Percentiles rank a stretch among this genome's conserved stretches.
Evolutionary conservation across 2,113 vertebrate species (phyloP).

Genomic region (Puffinus mauretanicus): DNA sequence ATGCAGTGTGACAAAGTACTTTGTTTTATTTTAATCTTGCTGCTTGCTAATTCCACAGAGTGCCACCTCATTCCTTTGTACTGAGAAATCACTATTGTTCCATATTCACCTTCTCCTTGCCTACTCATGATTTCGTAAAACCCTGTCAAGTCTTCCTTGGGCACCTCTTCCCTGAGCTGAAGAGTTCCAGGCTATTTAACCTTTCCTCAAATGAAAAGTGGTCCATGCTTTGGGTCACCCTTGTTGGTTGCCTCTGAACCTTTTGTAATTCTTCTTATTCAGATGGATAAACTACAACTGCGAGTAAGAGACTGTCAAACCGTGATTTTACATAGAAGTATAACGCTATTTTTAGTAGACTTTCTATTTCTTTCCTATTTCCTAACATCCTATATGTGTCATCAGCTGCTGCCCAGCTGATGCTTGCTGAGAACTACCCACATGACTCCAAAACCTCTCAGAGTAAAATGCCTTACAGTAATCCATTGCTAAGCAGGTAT

Average conservation of each 20-base stretch:
- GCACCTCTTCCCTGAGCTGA: neutral
- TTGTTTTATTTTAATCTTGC: constrained; percentile 6
- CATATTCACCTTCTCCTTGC: constrained; percentile 1
- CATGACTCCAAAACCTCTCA: neutral
- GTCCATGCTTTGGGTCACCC: neutral
- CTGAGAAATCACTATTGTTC: constrained; percentile 4
- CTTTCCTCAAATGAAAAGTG: neutral
- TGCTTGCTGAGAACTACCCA: neutral
- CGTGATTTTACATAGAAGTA: neutral
- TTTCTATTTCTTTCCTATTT: neutral
- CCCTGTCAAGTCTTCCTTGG: neutral
- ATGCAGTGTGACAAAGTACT: neutral
- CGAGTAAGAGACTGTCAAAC: neutral
- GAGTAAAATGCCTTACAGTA: neutral
- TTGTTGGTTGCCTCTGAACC: neutral
- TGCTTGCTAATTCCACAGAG: neutral
- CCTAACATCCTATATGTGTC: neutral
- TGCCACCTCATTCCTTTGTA: constrained; percentile 28
- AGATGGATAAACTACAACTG: neutral
- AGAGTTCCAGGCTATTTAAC: neutral
- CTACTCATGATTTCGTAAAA: neutral
- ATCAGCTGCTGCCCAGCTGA: neutral
- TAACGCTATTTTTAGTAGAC: neutral
- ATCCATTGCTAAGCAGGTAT: neutral
- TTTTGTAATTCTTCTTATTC: neutral